Percentiles rank a stretch among this genome's conserved stretches.
phyloP scores from a whole-genome alignment of 2,797 vertebrate species.

The Galagoides demidoff region DNA sequence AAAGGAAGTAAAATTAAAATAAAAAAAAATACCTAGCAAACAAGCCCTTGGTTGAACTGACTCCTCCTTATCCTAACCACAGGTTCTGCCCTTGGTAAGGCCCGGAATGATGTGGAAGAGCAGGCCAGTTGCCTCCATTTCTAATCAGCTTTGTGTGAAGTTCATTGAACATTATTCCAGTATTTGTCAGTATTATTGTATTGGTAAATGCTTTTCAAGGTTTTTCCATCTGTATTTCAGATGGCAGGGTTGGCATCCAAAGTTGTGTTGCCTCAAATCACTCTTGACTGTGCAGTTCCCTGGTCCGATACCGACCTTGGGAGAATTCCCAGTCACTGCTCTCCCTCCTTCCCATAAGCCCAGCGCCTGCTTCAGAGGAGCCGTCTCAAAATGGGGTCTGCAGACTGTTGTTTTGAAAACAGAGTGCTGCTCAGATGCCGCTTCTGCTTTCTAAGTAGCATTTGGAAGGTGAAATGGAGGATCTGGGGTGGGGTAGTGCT shows the following conservation, averaged over 20 bases:
- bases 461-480: neutral
- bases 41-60: neutral
- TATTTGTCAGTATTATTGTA: neutral
- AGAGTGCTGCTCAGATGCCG: neutral
- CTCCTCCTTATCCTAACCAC: neutral
- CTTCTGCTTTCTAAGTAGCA: neutral
- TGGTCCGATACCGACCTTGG: neutral
- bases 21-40: neutral
- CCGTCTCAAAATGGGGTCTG: neutral
- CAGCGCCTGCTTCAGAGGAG: neutral
- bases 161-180: constrained; percentile 13
- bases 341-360: neutral
- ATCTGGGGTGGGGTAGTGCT: neutral
- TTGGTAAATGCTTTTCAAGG: neutral
- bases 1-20: neutral
- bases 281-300: neutral
- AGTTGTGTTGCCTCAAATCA: neutral
- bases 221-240: neutral
- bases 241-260: neutral
- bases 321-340: neutral
- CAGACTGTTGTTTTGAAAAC: neutral
- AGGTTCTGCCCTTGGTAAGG: neutral
- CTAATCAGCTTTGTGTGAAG: neutral
- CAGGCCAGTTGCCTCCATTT: neutral
- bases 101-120: neutral